Percentiles rank a stretch among this genome's conserved stretches.
These are phyloP conservation scores for Euschistus heros DNA, from an alignment of 1,140 invertebrate genomes.

Conservation along the genomic window DNA sequence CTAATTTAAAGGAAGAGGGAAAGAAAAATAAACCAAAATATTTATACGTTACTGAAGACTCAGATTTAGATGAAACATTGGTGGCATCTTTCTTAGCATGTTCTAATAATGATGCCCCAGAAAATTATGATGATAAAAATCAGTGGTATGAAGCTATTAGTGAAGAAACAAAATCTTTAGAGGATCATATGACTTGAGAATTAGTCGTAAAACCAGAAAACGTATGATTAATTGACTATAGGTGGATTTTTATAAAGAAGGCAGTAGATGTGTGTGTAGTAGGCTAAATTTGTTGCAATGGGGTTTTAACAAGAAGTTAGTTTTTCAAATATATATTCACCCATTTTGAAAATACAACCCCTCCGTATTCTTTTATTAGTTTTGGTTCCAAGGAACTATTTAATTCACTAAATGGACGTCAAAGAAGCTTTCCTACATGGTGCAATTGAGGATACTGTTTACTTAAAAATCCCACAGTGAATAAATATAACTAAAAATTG, in stretches of 20 bases:
- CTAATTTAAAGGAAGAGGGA: too few relatives aligned
- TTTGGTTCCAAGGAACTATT: constrained; percentile 23
- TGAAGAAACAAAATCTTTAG: not conserved
- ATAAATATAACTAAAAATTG: not conserved
- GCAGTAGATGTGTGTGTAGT: constrained; percentile 20
- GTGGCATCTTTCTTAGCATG: too few relatives aligned
- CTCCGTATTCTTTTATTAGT: constrained; percentile 26
- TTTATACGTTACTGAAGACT: too few relatives aligned
- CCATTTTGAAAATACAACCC: constrained; percentile 29
- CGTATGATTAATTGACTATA: constrained; percentile 2
- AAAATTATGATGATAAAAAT: constrained; percentile 8
- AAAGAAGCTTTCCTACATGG: not conserved
- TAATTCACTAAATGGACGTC: constrained; percentile 32
- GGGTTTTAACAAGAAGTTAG: constrained; percentile 31
- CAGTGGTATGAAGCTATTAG: not conserved
- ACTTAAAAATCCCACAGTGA: not conserved
- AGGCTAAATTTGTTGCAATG: constrained; percentile 24
- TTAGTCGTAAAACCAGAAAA: not conserved
- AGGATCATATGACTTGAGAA: not conserved
- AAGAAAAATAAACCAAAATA: too few relatives aligned
- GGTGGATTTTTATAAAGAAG: constrained; percentile 28
- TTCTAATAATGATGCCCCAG: too few relatives aligned
- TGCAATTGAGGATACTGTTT: not conserved
- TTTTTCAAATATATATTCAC: too few relatives aligned
- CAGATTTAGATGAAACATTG: too few relatives aligned